Conservation (phyloP, 1,140 invertebrate species). For the Cydia amplana region DNA sequence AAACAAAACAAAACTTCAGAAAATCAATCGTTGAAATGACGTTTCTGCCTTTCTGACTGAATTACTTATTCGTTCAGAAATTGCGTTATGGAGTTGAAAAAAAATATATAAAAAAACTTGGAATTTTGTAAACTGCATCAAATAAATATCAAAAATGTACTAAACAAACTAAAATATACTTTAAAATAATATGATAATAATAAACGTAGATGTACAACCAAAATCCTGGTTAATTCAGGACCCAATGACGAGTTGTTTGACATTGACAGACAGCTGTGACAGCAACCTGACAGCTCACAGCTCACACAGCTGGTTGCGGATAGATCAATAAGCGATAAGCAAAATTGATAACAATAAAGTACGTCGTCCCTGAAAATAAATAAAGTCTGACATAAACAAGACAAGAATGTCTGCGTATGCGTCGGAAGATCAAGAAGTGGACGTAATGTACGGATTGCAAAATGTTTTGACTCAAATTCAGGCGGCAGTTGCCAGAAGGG, state of each 20-base stretch:
- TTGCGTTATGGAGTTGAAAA: neutral
- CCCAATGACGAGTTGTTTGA: neutral
- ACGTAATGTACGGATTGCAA: conserved; percentile 71
- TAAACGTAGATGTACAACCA: neutral
- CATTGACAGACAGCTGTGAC: neutral
- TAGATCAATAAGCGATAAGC: too few species aligned
- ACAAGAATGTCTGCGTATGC: neutral
- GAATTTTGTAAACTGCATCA: too few species aligned
- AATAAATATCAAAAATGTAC: too few species aligned
- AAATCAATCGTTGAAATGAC: conserved; percentile 49
- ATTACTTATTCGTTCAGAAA: conserved; percentile 40
- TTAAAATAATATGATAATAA: neutral
- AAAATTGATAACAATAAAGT: conserved; percentile 35
- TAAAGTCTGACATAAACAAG: neutral
- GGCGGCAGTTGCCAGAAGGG: conserved; percentile 61
- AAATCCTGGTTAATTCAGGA: neutral
- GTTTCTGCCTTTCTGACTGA: conserved; percentile 25
- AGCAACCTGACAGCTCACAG: neutral
- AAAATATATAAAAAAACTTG: neutral
- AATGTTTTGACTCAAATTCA: conserved; percentile 70
- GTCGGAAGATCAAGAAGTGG: conserved; percentile 47
- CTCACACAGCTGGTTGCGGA: too few species aligned
- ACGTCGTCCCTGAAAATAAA: neutral
- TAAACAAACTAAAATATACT: too few species aligned
- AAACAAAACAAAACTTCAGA: conserved; percentile 54